phyloP scores from a whole-genome alignment of 2,797 vertebrate genomes.

The Pangasius macronema region DNA sequence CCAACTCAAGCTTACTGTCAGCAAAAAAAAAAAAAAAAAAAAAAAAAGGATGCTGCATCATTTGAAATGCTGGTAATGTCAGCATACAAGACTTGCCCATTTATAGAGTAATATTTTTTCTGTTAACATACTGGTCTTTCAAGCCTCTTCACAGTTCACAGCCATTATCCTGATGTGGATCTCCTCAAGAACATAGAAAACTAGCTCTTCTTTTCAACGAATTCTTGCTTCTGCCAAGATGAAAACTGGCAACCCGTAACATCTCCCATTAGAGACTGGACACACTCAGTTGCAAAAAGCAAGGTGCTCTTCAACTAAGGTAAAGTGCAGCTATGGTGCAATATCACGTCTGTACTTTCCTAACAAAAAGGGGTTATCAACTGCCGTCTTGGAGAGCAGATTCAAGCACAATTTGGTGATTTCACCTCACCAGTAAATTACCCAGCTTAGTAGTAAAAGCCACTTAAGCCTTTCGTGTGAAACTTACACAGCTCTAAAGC shows the following conservation, averaged over 20 bases:
- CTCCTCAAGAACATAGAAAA: background rate
- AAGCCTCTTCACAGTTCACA: background rate
- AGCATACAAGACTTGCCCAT: too few relatives aligned
- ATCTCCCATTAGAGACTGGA: background rate
- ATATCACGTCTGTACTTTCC: background rate
- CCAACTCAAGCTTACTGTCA: background rate
- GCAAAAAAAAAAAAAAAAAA: too few relatives aligned
- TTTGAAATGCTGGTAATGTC: too few relatives aligned
- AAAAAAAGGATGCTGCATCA: too few relatives aligned
- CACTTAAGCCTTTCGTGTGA: background rate
- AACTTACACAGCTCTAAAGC: background rate
- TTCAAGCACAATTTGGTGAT: background rate
- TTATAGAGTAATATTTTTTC: background rate
- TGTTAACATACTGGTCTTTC: background rate
- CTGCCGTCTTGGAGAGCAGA: background rate
- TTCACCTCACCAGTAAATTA: slow-evolving; percentile 7
- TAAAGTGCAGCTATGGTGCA: background rate
- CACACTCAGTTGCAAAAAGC: background rate
- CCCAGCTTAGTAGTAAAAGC: background rate
- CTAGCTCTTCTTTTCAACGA: background rate
- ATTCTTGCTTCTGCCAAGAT: background rate
- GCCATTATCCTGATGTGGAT: too few relatives aligned
- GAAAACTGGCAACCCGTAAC: background rate
- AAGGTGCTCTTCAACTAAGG: background rate
- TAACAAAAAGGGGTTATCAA: background rate